Evolutionary conservation across 2,888 invertebrate genomes (phyloP).

Genomic region (Choristoneura rosaceana): DNA sequence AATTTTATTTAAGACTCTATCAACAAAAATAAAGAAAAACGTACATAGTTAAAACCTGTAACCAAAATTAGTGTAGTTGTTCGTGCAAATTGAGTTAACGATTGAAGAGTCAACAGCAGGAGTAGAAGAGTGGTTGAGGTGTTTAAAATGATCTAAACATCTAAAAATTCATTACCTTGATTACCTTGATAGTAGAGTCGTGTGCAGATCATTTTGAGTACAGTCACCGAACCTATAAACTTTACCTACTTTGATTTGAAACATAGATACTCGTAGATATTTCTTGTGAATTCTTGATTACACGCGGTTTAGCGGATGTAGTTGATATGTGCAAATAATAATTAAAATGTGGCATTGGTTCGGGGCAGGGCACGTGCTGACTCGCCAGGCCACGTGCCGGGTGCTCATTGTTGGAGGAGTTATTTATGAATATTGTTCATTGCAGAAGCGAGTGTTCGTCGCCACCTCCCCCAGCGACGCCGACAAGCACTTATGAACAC

Average conservation of each 20-base stretch:
- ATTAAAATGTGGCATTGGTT: constrained; percentile 64
- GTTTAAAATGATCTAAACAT: too few relatives aligned
- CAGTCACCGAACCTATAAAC: neutral
- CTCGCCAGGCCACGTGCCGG: constrained; percentile 57
- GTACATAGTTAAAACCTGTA: too few relatives aligned
- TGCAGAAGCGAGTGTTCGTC: constrained; percentile 61
- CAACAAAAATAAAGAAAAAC: too few relatives aligned
- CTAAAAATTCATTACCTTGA: too few relatives aligned
- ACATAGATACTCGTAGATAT: neutral
- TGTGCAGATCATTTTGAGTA: too few relatives aligned
- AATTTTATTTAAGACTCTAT: too few relatives aligned
- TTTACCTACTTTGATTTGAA: neutral
- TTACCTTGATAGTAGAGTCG: neutral
- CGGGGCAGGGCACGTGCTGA: constrained; percentile 56
- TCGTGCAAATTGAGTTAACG: neutral
- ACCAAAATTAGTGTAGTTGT: neutral
- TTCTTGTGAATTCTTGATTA: constrained; percentile 21
- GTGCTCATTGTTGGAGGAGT: constrained; percentile 68
- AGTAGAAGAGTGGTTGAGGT: too few relatives aligned
- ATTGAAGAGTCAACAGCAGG: too few relatives aligned
- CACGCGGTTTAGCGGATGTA: constrained; percentile 41
- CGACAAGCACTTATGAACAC: constrained; percentile 65
- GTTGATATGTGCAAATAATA: constrained; percentile 74
- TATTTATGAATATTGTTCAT: constrained; percentile 83
- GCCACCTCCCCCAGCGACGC: constrained; percentile 59